Evolutionary conservation across 2,888 invertebrate genomes (phyloP), one percentile per base, ranked within the genome.

Genomic region (Rotaria sp.): DNA sequence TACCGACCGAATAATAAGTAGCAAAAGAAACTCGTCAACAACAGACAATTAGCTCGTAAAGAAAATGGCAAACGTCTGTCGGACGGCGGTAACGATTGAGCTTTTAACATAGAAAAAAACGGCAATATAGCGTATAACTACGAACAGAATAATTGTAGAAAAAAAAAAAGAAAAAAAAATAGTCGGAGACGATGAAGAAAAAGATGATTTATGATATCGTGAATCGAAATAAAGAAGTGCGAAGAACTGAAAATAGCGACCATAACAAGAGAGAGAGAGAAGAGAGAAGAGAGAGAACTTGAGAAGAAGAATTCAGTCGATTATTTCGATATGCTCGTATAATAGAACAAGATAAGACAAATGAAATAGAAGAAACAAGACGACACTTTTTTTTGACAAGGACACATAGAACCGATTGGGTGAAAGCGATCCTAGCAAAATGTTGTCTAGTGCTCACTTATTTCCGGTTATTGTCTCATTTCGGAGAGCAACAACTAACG

Each of bases 311-410:
- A 13, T 35, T 35, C 67, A 35, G 21, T 67, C 15, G 67, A 67
- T 67, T 67, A 67, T 67, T 52, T 67, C 35, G 21, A 67, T 67
- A 67, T 67, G 30, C 67, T 35, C 30, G 26, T 67, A 35, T 35
- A 35, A 67, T 35, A 35, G 67, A 67, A 67, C 67, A 67, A 35
- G 35, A 67, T 35, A 18, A 67, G 67, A 67, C 67, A 67, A 67
- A 67, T 67, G 67, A 67, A 67, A 30, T 67, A 67, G 67, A 67
- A 67, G 18, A 67, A 15, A 38, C 35, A 35, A 67, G 67, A 67
- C 67, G 67, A 67, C 67, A 67, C 67, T 67, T 67, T 67, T n/a
- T n/a, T 57, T 67, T 67, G 67, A 67, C 67, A 67, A 67, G 35
- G 21, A 35, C 67, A 35, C 67, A 35, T 38, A 35, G 4, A 67